These are phyloP conservation scores for Kryphioiulus occultus DNA, from an alignment of 2,888 invertebrate species.

Conservation along the genomic window DNA sequence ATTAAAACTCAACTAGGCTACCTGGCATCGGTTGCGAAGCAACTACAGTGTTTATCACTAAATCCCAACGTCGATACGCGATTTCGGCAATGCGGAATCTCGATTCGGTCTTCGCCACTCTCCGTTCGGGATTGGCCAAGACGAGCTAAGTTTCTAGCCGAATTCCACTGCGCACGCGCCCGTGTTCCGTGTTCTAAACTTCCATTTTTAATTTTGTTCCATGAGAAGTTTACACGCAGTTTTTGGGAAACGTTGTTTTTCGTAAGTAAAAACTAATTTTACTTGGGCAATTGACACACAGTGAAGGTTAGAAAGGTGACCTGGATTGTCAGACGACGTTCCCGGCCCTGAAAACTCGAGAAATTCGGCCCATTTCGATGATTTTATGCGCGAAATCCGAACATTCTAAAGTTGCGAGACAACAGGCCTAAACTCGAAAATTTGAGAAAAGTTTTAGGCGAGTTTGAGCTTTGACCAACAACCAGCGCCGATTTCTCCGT, in stretches of 20 bases:
- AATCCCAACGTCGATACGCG: not conserved
- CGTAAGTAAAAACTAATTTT: not conserved
- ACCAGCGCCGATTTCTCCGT: too few relatives aligned
- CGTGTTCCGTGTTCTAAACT: not conserved
- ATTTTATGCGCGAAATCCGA: not conserved
- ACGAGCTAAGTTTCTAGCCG: not conserved
- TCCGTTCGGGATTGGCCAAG: too few relatives aligned
- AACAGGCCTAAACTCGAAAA: not conserved
- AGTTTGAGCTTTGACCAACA: too few relatives aligned
- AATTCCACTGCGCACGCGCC: not conserved
- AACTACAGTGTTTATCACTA: not conserved
- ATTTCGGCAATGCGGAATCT: not conserved
- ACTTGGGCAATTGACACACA: not conserved
- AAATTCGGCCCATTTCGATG: not conserved
- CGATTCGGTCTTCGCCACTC: not conserved
- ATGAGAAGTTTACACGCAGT: not conserved
- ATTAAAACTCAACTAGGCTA: not conserved
- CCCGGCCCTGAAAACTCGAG: not conserved
- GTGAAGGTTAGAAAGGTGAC: not conserved
- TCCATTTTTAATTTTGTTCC: not conserved
- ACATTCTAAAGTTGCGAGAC: not conserved
- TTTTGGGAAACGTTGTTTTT: not conserved
- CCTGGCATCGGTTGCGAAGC: conserved; percentile 33
- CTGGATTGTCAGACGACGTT: not conserved
- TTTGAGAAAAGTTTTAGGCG: too few relatives aligned